Evolutionary conservation across 2,113 vertebrate species (phyloP), one percentile per base, ranked within the genome.

Genomic region (Jaculus jaculus): DNA sequence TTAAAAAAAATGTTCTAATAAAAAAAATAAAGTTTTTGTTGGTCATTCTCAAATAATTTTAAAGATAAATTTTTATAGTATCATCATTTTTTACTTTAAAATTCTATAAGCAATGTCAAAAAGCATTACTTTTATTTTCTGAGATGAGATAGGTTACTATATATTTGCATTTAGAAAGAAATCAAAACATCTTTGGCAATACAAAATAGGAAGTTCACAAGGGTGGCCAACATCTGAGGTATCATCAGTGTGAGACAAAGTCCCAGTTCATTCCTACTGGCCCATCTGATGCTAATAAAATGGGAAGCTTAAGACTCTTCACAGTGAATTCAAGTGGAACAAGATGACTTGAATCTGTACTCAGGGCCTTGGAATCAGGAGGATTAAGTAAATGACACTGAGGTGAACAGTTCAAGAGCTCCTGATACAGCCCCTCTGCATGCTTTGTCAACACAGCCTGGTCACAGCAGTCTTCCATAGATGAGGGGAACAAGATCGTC

Each of bases 151-250:
- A 87, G 69, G 88, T 94, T 75, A 24, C 89, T 37, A 30, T 58
- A 96, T 74, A 82, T 74, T 93, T 94, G 85, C 73, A 89, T 92
- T 84, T 95, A 54, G 75, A 95, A 94, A 96, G 82, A 72, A 96
- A 80, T 82, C 83, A 83, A 94, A 95, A 72, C 26, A 93, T 91
- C 74, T 63, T 42, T 8, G 0, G 93, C 85, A 86, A 47, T 0
- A 94, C 75, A 95, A 87, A 90, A 89, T 65, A 93, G 92, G 89
- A 97, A 96, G 94, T 21, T 95, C 89, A 51, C 61, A 78, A 0
- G 32, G 37, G 96, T 66, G 24, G 94, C 93, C 87, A 94, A 89
- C 88, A 24, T 96, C 84, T 94, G 97, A 97, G 97, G 97, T 95
- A 93, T 92, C 89, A 87, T 83, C 24, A 18, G 73, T 87, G 42